These are phyloP conservation scores for Palaemon carinicauda DNA, from an alignment of 1,140 invertebrate species.

Conservation along the genomic window DNA sequence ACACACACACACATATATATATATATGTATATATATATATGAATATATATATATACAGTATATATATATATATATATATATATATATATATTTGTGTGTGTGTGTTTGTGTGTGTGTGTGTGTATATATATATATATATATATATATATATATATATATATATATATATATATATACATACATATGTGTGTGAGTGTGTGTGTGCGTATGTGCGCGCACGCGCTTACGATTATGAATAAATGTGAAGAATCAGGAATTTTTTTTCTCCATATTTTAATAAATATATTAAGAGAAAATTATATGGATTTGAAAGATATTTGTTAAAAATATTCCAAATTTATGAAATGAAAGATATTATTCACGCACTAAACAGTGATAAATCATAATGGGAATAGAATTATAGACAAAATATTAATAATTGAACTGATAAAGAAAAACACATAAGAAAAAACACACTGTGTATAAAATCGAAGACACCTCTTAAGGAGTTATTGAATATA, in stretches of 20 bases:
- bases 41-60: too few species aligned
- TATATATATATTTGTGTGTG: not conserved
- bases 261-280: not conserved
- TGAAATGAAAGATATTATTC: too few species aligned
- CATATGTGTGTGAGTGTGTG: not conserved
- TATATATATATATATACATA: not conserved
- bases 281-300: too few species aligned
- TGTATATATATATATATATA: not conserved
- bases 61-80: not conserved
- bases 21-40: not conserved
- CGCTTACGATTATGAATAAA: not conserved
- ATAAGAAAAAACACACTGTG: too few species aligned
- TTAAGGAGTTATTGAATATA: too few species aligned
- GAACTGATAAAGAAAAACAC: too few species aligned
- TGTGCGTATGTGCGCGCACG: not conserved
- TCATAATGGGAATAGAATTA: too few species aligned
- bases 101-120: not conserved
- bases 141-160: not conserved
- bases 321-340: too few species aligned
- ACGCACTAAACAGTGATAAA: too few species aligned
- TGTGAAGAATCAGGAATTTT: not conserved
- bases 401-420: too few species aligned
- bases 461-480: too few species aligned
- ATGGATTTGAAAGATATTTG: too few species aligned
- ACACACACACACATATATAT: not conserved